Evolutionary conservation across 2,797 vertebrate genomes (phyloP).

Genomic region (Silurus lanzhouensis): DNA sequence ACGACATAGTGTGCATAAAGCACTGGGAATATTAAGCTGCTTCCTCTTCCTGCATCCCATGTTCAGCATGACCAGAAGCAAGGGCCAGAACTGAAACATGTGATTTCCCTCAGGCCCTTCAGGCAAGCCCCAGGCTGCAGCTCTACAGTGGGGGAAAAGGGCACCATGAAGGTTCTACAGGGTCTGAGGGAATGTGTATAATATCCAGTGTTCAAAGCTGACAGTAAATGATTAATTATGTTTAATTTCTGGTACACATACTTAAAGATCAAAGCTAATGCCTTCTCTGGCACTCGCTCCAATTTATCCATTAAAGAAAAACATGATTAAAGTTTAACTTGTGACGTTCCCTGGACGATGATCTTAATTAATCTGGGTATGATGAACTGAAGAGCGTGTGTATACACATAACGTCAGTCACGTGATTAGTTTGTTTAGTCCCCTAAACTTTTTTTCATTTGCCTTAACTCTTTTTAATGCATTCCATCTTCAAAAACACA

Average conservation of each 20-base stretch:
- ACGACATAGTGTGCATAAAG: not conserved
- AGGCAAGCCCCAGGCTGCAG: conserved; percentile 51
- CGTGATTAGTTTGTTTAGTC: not conserved
- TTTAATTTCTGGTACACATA: conserved; percentile 48
- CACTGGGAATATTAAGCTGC: not conserved
- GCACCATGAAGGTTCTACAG: not conserved
- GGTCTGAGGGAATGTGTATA: not conserved
- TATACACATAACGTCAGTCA: not conserved
- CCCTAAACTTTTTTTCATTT: not conserved
- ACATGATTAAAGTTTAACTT: conserved; percentile 66
- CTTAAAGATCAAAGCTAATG: conserved; percentile 64
- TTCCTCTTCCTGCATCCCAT: conserved; percentile 5
- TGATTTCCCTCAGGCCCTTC: conserved; percentile 34
- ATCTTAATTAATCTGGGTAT: conserved; percentile 73
- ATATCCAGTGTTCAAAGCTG: not conserved
- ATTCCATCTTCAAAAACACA: too few species aligned
- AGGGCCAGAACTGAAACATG: conserved; percentile 9
- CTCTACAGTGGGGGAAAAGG: not conserved
- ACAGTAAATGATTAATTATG: conserved; percentile 5
- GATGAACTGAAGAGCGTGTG: conserved; percentile 53
- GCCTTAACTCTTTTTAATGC: not conserved
- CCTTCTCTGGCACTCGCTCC: conserved; percentile 36
- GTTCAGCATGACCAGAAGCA: conserved; percentile 13
- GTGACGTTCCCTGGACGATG: conserved; percentile 67
- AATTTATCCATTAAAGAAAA: conserved; percentile 52